phyloP scores from a whole-genome alignment of 2,797 vertebrate species.

The Ara ararauna region DNA sequence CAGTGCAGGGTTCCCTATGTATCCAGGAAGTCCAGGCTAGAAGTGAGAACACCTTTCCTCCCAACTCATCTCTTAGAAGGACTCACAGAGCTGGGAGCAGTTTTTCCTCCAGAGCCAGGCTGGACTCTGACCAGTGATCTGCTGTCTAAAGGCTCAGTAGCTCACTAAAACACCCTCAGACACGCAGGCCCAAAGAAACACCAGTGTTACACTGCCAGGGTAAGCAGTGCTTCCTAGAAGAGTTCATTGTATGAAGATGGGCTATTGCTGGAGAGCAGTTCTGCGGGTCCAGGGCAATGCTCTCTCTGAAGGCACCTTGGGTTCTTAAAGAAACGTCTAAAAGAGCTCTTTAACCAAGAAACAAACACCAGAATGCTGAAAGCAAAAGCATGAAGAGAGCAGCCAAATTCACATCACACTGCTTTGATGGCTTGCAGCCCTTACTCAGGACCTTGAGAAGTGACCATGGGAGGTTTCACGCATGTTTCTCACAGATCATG shows the following conservation, averaged over 20 bases:
- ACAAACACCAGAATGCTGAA: not conserved
- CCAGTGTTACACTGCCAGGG: not conserved
- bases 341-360: not conserved
- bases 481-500: not conserved
- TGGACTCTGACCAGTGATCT: not conserved
- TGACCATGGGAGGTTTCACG: not conserved
- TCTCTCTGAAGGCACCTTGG: not conserved
- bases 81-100: not conserved
- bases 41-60: not conserved
- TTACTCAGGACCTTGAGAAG: not conserved
- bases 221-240: not conserved
- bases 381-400: not conserved
- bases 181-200: not conserved
- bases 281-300: not conserved
- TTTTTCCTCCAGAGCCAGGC: not conserved
- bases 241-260: not conserved
- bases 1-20: not conserved
- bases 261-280: constrained; percentile 24
- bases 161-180: not conserved
- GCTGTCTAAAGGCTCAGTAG: not conserved
- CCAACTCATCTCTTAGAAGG: not conserved
- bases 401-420: not conserved
- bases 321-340: not conserved
- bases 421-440: not conserved
- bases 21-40: not conserved